These are phyloP conservation scores for Synanthedon vespiformis DNA, from an alignment of 2,888 invertebrate species.

Conservation along the genomic window DNA sequence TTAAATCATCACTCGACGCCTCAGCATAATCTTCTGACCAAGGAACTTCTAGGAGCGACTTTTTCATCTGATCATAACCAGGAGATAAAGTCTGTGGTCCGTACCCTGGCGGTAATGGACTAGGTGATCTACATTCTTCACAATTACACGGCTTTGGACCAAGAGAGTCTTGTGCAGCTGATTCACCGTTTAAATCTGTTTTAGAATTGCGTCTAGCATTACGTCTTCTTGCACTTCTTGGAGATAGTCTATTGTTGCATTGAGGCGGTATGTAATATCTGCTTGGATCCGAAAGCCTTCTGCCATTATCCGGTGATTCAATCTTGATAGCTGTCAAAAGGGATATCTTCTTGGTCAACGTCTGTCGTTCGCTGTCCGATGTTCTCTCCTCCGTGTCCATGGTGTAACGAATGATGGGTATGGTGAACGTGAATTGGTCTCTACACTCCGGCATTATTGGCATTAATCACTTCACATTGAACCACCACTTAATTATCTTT, in stretches of 20 bases:
- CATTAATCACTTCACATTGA: conserved; percentile 33
- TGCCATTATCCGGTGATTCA: conserved; percentile 51
- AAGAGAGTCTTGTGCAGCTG: conserved; percentile 32
- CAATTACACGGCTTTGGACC: conserved; percentile 59
- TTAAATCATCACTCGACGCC: conserved; percentile 91
- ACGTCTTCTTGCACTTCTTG: conserved; percentile 53
- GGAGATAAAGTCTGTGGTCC: conserved; percentile 62
- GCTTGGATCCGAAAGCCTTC: conserved; percentile 52
- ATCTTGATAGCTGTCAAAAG: conserved; percentile 56
- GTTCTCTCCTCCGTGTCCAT: conserved; percentile 56
- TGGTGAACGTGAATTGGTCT: conserved; percentile 53
- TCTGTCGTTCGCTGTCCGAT: conserved; percentile 32
- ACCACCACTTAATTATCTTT: conserved; percentile 18
- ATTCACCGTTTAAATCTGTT: conserved; percentile 33
- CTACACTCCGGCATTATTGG: conserved; percentile 63
- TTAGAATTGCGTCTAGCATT: conserved; percentile 47
- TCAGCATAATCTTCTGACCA: conserved; percentile 85
- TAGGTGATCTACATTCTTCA: conserved; percentile 63
- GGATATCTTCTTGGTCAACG: conserved; percentile 54
- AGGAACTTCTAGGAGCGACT: conserved; percentile 81
- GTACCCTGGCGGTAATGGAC: conserved; percentile 61
- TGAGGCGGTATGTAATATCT: conserved; percentile 60
- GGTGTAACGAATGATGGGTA: conserved; percentile 60
- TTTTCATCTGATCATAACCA: conserved; percentile 85
- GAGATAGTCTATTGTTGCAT: conserved; percentile 57